Conservation (phyloP, 1,140 invertebrate genomes). For the Chironomus tepperi region DNA sequence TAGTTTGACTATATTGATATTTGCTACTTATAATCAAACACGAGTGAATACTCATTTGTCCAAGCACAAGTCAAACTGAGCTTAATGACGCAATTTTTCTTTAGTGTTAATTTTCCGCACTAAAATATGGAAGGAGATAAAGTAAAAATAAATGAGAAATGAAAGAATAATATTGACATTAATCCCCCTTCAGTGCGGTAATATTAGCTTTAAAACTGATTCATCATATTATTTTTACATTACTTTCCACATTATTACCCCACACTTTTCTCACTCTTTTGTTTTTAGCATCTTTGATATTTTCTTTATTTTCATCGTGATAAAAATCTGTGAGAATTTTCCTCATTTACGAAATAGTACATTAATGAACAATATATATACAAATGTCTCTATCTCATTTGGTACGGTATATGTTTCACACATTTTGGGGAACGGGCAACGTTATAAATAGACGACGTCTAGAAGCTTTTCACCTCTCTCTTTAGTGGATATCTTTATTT, state of each 20-base stretch:
- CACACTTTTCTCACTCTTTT: neutral
- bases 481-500: neutral
- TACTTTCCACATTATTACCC: neutral
- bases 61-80: no score
- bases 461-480: neutral
- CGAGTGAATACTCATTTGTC: no score
- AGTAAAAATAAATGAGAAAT: neutral
- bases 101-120: no score
- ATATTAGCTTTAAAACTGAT: neutral
- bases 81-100: no score
- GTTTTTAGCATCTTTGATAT: neutral
- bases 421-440: neutral
- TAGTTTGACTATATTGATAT: no score
- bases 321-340: neutral
- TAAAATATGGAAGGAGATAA: no score
- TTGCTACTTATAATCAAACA: no score
- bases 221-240: neutral
- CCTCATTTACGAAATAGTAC: neutral
- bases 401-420: neutral
- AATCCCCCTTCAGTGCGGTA: neutral
- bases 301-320: conserved; percentile 9
- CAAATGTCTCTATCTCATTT: neutral
- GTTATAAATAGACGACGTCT: neutral
- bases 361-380: no score
- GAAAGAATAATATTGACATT: neutral